Base-by-base conservation (phyloP, 1,140 invertebrate genomes). In the Sitobion miscanthi region DNA sequence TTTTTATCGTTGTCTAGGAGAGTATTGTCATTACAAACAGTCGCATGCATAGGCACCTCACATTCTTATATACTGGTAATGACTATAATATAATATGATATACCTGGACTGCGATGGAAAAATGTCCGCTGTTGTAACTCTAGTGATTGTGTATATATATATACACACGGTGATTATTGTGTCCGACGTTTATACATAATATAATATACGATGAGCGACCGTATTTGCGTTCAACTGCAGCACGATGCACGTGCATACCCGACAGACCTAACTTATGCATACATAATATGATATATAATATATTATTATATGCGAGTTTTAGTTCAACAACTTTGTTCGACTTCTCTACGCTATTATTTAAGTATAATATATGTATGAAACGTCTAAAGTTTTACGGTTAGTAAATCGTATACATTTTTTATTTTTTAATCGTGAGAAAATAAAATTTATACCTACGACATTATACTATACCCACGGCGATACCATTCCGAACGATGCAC, bases 381-480 rank as follows among this genome's bases (percentile, higher is more conserved):
- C 49, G n/a, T 89, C n/a, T 21, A 89, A 89, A 54, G 88, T 89
- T 57, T 89, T 89, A 25, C 49, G 35, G 45, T 89, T 42, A 42
- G 20, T 42, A 57, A 57, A 54, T 25, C n/a, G 62, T 77, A n/a
- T 77, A n/a, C 4, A n/a, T 20, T n/a, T n/a, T 89, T 54, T 57
- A 7, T 54, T 23, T 35, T 47, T 89, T 89, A 54, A 89, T 89
- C 25, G n/a, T 89, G 87, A 25, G n/a, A 57, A 21, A 89, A 89
- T 57, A 14, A 11, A n/a, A 69, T 69, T 30, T 69, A 30, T 14
- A 38, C 47, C 17, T 52, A 52, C 49, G 49, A 23, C 21, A 54
- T 54, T 52, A 42, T 62, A 35, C 35, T 35, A 30, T 62, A 54
- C 86, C 47, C 30, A 20, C 30, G 6, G 7, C n/a, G 9, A n/a